These are phyloP conservation scores for Microdon myrmicae DNA, from an alignment of 2,888 invertebrate genomes.

Conservation along the genomic window DNA sequence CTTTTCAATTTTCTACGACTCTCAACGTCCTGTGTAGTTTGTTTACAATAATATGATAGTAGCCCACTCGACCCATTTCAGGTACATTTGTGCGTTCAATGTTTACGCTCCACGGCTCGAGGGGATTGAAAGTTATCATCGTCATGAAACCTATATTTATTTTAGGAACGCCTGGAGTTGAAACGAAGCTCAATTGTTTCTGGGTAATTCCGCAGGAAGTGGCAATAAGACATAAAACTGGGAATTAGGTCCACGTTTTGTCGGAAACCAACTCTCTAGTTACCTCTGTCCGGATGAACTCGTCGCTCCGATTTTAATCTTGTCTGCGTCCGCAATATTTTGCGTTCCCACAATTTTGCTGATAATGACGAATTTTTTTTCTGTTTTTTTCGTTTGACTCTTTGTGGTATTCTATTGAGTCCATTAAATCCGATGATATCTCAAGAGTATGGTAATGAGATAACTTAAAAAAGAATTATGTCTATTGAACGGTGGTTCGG, in stretches of 20 bases:
- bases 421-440: slow-evolving; percentile 41
- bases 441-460: slow-evolving; percentile 39
- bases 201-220: slow-evolving; percentile 47
- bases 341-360: slow-evolving; percentile 17
- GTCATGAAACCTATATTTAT: slow-evolving; percentile 33
- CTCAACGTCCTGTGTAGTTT: slow-evolving; percentile 5
- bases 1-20: slow-evolving; percentile 13
- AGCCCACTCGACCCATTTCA: slow-evolving; percentile 49
- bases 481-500: too few relatives aligned
- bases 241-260: slow-evolving; percentile 47
- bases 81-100: slow-evolving; percentile 46
- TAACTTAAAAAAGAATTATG: too few relatives aligned
- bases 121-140: slow-evolving; percentile 29
- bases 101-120: slow-evolving; percentile 37
- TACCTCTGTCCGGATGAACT: too few relatives aligned
- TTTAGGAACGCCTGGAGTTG: slow-evolving; percentile 15
- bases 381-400: slow-evolving; percentile 1
- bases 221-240: slow-evolving; percentile 12
- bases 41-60: slow-evolving; percentile 38
- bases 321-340: slow-evolving; percentile 29
- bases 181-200: slow-evolving; percentile 33
- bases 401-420: slow-evolving; percentile 38
- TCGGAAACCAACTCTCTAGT: slow-evolving; percentile 38
- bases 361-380: slow-evolving; percentile 9
- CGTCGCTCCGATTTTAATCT: slow-evolving; percentile 41